Percentiles rank a stretch among this genome's conserved stretches.
Conservation (phyloP, 1,140 invertebrate species). For the Pemphigus obesinymphae region DNA sequence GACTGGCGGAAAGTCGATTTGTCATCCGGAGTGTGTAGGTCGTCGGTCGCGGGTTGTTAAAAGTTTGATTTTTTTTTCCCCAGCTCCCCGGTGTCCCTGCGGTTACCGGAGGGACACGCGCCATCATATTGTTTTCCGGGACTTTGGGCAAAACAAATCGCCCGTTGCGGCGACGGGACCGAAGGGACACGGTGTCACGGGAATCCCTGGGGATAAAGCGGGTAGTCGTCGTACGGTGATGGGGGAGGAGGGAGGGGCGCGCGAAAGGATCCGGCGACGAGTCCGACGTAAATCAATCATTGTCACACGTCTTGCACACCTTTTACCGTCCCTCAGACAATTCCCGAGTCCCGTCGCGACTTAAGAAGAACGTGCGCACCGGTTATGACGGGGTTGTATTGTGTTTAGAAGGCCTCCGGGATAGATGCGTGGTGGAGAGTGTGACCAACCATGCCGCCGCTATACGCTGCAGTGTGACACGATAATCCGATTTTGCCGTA, state of each 20-base stretch:
- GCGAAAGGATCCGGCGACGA: neutral
- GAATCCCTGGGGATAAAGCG: neutral
- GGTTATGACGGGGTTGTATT: neutral
- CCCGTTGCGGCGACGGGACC: neutral
- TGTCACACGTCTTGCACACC: neutral
- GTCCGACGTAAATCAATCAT: conserved; percentile 30
- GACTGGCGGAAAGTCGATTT: neutral
- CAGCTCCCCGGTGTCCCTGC: no score
- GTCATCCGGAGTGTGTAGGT: neutral
- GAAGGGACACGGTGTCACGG: neutral
- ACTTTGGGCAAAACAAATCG: conserved; percentile 26
- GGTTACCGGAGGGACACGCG: neutral
- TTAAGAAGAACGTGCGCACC: neutral
- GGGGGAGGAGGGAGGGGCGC: no score
- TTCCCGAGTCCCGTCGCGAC: neutral
- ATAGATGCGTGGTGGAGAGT: neutral
- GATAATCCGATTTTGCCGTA: neutral
- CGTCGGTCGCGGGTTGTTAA: conserved; percentile 22
- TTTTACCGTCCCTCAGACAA: neutral
- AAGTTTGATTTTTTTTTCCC: conserved; percentile 27
- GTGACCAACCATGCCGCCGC: neutral
- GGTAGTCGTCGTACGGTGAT: neutral
- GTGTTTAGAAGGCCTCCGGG: neutral
- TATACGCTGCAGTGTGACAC: neutral
- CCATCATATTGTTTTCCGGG: conserved; percentile 27